A percentile compares a stretch with the other conserved stretches of the same genome.
Conservation (phyloP, 2,113 vertebrate species). For the Eurystomus gularis region DNA sequence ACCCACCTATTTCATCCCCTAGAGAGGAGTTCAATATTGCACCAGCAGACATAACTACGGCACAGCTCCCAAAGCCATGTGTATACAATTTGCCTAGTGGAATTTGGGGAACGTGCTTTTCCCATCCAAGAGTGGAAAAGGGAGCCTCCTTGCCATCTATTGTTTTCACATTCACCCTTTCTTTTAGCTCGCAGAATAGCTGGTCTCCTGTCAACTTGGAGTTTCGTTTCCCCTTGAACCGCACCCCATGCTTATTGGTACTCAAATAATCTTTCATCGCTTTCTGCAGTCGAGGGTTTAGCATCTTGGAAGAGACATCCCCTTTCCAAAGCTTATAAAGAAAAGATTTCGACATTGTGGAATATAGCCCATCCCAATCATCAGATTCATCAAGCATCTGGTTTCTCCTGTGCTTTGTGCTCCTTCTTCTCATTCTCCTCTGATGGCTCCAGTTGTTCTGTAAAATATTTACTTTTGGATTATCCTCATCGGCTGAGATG, state of each 20-base stretch:
- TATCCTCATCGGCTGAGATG: background rate
- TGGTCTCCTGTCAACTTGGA: constrained; percentile 69
- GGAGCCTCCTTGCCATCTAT: constrained; percentile 91
- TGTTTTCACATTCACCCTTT: constrained; percentile 79
- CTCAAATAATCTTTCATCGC: constrained; percentile 90
- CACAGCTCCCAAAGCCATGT: constrained; percentile 82
- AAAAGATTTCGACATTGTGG: constrained; percentile 85
- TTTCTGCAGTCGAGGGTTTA: constrained; percentile 89
- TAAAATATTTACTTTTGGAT: constrained; percentile 11
- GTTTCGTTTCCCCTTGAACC: constrained; percentile 78
- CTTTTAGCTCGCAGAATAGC: constrained; percentile 88
- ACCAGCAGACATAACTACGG: constrained; percentile 95
- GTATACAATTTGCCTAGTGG: constrained; percentile 79
- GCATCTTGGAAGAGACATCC: constrained; percentile 84
- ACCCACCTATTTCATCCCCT: constrained; percentile 93
- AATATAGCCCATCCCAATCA: constrained; percentile 81
- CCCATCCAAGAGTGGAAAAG: constrained; percentile 89
- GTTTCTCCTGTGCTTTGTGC: background rate
- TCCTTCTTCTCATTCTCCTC: constrained; percentile 55
- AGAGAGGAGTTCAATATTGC: constrained; percentile 93
- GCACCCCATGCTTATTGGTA: constrained; percentile 90
- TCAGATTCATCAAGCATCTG: constrained; percentile 60
- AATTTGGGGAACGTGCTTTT: constrained; percentile 80
- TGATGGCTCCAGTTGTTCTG: constrained; percentile 34
- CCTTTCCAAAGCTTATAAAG: constrained; percentile 89